These are phyloP conservation scores for Saccostrea cuccullata DNA, from an alignment of 1,140 invertebrate species.

Conservation along the genomic window DNA sequence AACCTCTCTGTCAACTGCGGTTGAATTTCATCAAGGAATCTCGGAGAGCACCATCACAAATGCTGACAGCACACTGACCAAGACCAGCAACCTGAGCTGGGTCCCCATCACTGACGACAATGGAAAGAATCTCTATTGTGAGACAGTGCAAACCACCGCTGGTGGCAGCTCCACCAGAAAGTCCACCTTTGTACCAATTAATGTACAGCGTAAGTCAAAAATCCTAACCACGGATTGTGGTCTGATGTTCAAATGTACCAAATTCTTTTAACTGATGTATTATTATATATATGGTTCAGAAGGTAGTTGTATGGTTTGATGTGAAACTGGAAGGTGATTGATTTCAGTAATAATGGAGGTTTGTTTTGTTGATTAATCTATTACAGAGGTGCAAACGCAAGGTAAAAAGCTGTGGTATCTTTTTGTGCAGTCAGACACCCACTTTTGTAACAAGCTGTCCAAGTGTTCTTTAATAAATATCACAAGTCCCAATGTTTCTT, in stretches of 20 bases:
- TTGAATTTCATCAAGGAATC: conserved; percentile 23
- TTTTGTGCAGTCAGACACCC: neutral
- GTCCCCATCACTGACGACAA: neutral
- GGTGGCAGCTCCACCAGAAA: neutral
- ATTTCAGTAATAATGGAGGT: neutral
- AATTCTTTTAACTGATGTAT: neutral
- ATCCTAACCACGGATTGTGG: neutral
- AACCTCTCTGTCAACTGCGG: neutral
- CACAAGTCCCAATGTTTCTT: conserved; percentile 11
- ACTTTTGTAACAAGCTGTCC: conserved; percentile 4
- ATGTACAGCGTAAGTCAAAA: conserved; percentile 16
- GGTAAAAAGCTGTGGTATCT: neutral
- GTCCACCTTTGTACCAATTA: neutral
- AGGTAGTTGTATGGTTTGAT: neutral
- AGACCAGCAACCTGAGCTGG: neutral
- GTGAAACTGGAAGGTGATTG: neutral
- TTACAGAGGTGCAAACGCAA: conserved; percentile 19
- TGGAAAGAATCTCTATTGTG: neutral
- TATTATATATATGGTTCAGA: neutral
- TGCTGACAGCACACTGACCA: neutral
- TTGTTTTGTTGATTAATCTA: neutral
- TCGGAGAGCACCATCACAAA: neutral
- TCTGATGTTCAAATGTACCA: neutral
- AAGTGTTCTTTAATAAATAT: neutral
- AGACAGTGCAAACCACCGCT: neutral